phyloP scores from a whole-genome alignment of 2,113 vertebrate species.

The Strix uralensis region DNA sequence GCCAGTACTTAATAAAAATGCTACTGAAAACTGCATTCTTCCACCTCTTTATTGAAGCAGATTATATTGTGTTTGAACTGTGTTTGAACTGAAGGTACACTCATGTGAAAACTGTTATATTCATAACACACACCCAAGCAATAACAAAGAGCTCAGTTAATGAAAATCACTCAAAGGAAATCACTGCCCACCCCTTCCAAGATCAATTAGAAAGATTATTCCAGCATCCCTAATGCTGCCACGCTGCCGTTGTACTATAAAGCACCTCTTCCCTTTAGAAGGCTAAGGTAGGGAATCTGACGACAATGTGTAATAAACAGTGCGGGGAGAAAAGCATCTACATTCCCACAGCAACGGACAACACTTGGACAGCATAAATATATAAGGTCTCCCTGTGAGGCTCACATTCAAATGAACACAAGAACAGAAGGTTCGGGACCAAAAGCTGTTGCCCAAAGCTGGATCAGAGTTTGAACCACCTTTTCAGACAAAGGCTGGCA shows the following conservation, averaged over 20 bases:
- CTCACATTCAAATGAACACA: not conserved
- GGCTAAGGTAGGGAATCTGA: not conserved
- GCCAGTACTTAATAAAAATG: conserved; percentile 37
- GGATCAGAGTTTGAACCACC: not conserved
- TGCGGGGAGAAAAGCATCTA: not conserved
- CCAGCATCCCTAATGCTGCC: conserved; percentile 15
- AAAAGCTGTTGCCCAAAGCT: not conserved
- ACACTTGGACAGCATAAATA: not conserved
- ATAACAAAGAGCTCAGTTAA: conserved; percentile 41
- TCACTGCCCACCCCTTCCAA: conserved; percentile 12
- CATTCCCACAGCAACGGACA: not conserved
- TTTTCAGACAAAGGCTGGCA: not conserved
- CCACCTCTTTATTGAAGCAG: conserved; percentile 11
- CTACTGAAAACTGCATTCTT: conserved; percentile 18
- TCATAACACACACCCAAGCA: conserved; percentile 32
- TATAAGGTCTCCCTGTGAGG: not conserved
- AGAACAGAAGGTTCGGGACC: not conserved
- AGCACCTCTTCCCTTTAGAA: not conserved
- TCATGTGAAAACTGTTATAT: conserved; percentile 19
- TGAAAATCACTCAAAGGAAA: conserved; percentile 51
- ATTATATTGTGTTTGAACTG: conserved; percentile 41
- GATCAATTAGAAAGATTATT: conserved; percentile 57
- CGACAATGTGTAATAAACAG: not conserved
- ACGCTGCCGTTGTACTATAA: not conserved
- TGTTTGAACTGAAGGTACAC: conserved; percentile 39